Base-by-base conservation (phyloP, 2,113 vertebrate species). In the Alces alces region DNA sequence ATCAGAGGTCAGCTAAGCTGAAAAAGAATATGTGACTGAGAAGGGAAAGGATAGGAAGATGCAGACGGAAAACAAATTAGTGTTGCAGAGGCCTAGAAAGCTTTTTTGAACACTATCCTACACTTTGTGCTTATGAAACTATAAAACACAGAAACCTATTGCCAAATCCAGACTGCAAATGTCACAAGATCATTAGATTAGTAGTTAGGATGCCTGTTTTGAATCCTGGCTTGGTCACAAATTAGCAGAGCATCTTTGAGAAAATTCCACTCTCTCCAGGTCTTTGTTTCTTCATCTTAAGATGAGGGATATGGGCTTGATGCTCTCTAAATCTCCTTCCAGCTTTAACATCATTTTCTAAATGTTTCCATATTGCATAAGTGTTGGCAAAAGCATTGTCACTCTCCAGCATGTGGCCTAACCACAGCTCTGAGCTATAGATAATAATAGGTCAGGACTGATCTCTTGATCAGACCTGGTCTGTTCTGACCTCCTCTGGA, bases 361-460 rank as follows among this genome's bases (percentile, higher is more conserved):
- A 97, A 79, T 78, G 25, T 45, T 92, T 96, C 66, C 30, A 14
- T 83, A 80, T 88, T 91, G 43, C 30, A 50, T 7, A 88, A 78
- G 78, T 45, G 78, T 89, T 94, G 85, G 76, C 66, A 78, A 90
- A 55, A 86, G n/a, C 55, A 12, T 83, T 96, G 89, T 95, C 70
- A 94, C 50, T 94, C 60, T 89, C 50, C 95, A 94, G 97, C 93
- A 85, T 83, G 96, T 91, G 94, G 70, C 70, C 89, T 97, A 89
- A 95, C 79, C 93, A 93, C 39, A 97, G 95, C 86, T 80, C 70
- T 86, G 89, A 97, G 57, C 78, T 84, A 79, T 55, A 83, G 89
- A 89, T 95, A 96, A 95, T 97, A 97, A 97, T 97, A 97, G 94
- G 86, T 60, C 57, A 17, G 61, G 96, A 96, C 79, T 80, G 39